phyloP scores from a whole-genome alignment of 2,797 vertebrate genomes.

The Mus spretus region DNA sequence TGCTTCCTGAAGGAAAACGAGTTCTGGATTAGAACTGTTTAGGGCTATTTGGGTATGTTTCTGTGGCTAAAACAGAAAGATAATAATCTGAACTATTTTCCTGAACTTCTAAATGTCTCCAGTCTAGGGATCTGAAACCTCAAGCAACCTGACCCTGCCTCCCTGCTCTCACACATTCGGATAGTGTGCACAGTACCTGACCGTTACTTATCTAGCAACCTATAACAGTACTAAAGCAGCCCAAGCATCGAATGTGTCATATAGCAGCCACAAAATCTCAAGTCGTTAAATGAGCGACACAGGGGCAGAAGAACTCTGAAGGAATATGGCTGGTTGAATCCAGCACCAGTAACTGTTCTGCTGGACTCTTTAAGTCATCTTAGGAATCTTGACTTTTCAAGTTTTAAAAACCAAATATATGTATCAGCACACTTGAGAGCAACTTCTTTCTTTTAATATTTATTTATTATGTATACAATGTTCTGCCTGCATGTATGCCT shows the following conservation, averaged over 20 bases:
- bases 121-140: background rate
- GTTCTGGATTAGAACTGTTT: background rate
- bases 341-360: background rate
- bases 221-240: background rate
- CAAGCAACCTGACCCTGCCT: background rate
- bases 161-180: background rate
- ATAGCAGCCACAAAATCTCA: background rate
- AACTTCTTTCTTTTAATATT: background rate
- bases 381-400: background rate
- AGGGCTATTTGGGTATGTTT: background rate
- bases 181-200: background rate
- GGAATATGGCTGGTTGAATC: background rate
- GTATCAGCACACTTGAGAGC: background rate
- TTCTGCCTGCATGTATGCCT: background rate
- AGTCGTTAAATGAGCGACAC: background rate
- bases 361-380: background rate
- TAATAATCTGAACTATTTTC: constrained; percentile 16
- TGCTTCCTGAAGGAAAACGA: background rate
- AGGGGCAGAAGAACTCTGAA: background rate
- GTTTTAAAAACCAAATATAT: background rate
- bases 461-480: background rate
- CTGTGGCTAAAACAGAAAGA: background rate
- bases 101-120: constrained; percentile 10
- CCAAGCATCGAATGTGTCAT: background rate
- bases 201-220: background rate